Percentiles rank a stretch among this genome's conserved stretches.
phyloP scores from a whole-genome alignment of 64 coral and sea anemone genomes.

The Trachythela sp. region DNA sequence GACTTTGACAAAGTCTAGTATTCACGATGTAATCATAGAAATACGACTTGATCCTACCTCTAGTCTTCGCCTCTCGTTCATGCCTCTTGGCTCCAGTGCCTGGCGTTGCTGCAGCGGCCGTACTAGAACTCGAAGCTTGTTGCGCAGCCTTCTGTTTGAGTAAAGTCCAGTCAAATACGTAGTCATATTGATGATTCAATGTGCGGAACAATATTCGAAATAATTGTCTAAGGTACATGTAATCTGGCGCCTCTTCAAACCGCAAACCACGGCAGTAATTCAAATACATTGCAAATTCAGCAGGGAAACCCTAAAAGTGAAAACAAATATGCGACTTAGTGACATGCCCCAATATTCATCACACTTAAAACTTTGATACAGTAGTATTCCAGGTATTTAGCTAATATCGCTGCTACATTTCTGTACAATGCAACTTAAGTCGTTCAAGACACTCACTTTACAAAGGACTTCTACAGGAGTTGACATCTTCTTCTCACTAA shows the following conservation, averaged over 20 bases:
- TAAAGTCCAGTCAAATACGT: constrained; percentile 91
- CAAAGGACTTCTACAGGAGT: constrained; percentile 94
- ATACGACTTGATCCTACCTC: constrained; percentile 82
- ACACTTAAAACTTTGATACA: no score
- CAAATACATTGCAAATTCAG: constrained; percentile 98
- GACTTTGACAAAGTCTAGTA: no score
- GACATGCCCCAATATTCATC: no score
- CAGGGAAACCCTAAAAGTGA: constrained; percentile 67
- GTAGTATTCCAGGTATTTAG: no score
- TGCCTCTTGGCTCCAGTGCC: constrained; percentile 71
- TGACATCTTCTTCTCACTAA: constrained; percentile 99
- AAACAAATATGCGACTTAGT: background rate
- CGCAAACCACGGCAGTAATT: constrained; percentile 90
- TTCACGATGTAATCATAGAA: no score
- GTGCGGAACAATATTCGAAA: constrained; percentile 95
- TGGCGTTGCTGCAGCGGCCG: constrained; percentile 71
- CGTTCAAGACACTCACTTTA: constrained; percentile 52
- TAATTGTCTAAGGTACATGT: constrained; percentile 96
- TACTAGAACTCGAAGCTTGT: constrained; percentile 50
- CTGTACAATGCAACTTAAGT: background rate
- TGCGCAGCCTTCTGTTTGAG: constrained; percentile 76
- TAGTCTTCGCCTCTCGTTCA: constrained; percentile 64
- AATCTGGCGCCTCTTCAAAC: constrained; percentile 97
- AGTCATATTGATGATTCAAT: constrained; percentile 94
- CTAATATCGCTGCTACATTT: no score